A percentile compares a stretch with the other conserved stretches of the same genome.
phyloP scores from a whole-genome alignment of 2,797 vertebrate genomes.

The Oreochromis mossambicus region DNA sequence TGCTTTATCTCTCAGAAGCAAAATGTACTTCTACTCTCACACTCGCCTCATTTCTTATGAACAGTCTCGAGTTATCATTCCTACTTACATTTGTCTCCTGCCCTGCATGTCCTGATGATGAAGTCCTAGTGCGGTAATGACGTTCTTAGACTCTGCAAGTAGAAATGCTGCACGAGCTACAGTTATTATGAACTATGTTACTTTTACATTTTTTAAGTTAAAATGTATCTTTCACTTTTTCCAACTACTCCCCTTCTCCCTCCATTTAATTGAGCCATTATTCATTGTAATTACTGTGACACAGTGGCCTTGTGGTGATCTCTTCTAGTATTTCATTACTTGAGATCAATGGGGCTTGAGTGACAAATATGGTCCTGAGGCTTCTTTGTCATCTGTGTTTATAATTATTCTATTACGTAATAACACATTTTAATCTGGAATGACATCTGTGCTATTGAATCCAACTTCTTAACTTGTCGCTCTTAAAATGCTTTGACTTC shows the following conservation, averaged over 20 bases:
- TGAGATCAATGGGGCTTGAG: slow-evolving; percentile 48
- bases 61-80: neutral
- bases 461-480: neutral
- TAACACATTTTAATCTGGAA: slow-evolving; percentile 13
- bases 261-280: slow-evolving; percentile 52
- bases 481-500: neutral
- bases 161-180: neutral
- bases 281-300: slow-evolving; percentile 57
- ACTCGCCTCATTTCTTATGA: neutral
- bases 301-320: slow-evolving; percentile 40
- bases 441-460: slow-evolving; percentile 2
- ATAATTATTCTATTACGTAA: slow-evolving; percentile 30
- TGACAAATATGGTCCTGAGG: slow-evolving; percentile 38
- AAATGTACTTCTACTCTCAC: neutral
- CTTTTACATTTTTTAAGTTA: neutral
- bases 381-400: slow-evolving; percentile 9
- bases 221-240: slow-evolving; percentile 8
- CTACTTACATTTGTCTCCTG: neutral
- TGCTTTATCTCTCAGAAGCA: neutral
- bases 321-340: slow-evolving; percentile 52
- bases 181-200: neutral
- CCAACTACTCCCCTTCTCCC: slow-evolving; percentile 2
- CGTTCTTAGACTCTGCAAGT: neutral
- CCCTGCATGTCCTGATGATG: neutral
- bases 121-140: neutral